Percentiles rank a stretch among this genome's conserved stretches.
These are phyloP conservation scores for Hylaeus anthracinus DNA, from an alignment of 1,140 invertebrate genomes.

Conservation along the genomic window DNA sequence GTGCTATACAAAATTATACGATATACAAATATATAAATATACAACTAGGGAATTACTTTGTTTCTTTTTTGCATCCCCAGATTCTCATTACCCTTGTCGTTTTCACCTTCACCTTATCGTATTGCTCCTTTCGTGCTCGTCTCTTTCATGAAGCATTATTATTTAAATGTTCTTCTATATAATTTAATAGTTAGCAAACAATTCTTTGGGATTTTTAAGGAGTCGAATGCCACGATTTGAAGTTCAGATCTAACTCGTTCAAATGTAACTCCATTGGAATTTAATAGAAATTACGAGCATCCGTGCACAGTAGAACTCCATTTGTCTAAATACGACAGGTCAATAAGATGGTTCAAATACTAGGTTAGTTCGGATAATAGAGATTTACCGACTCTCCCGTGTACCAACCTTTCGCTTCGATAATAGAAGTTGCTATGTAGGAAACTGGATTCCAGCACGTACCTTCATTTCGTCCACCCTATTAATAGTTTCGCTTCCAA, in stretches of 20 bases:
- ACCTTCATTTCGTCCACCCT: not conserved
- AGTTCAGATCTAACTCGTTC: no score
- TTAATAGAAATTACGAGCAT: not conserved
- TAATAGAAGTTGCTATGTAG: not conserved
- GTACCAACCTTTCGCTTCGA: not conserved
- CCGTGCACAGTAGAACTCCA: not conserved
- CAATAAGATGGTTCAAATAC: conserved; percentile 11
- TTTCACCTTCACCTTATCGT: not conserved
- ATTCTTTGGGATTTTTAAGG: not conserved
- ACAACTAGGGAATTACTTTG: no score
- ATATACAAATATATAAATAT: no score
- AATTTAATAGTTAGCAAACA: not conserved
- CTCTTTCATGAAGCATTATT: conserved; percentile 2
- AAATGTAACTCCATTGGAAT: not conserved
- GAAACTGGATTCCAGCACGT: no score
- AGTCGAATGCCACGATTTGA: no score
- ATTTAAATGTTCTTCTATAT: not conserved
- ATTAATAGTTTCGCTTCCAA: not conserved
- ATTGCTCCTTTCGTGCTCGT: not conserved
- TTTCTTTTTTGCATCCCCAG: not conserved
- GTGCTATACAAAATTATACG: no score
- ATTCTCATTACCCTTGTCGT: no score
- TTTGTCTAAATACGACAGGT: not conserved
- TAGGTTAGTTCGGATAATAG: not conserved
- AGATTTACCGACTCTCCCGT: not conserved